These are phyloP conservation scores for Apantesis nais DNA, from an alignment of 2,888 invertebrate species.

Conservation along the genomic window DNA sequence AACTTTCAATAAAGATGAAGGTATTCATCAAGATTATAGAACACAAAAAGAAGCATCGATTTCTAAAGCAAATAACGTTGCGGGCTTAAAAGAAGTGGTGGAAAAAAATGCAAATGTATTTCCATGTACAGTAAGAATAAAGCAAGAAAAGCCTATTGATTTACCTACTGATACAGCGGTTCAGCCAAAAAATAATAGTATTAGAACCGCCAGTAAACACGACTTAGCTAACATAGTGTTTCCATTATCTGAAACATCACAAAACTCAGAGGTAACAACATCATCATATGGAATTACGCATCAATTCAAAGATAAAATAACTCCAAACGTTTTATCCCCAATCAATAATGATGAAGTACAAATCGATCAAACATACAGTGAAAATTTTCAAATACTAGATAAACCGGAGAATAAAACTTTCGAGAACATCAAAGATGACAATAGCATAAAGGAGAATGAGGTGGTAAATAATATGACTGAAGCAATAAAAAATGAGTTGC, in stretches of 20 bases:
- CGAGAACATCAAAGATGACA: background rate
- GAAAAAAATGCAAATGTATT: background rate
- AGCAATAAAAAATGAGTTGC: background rate
- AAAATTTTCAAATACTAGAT: background rate
- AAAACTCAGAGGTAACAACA: background rate
- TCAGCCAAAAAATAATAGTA: conserved; percentile 3
- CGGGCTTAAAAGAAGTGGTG: background rate
- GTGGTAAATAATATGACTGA: background rate
- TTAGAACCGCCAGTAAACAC: conserved; percentile 2
- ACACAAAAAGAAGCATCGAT: conserved; percentile 25
- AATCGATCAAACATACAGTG: background rate
- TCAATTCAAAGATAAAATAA: background rate
- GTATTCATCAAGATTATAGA: conserved; percentile 27
- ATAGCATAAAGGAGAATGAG: background rate
- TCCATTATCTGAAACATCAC: background rate
- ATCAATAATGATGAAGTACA: background rate
- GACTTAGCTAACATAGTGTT: background rate
- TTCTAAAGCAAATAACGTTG: background rate
- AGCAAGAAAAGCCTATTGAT: background rate
- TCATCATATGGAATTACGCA: background rate
- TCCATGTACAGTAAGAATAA: background rate
- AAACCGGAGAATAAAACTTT: background rate
- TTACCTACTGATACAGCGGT: background rate
- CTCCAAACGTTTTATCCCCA: background rate
- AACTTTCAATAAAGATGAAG: conserved; percentile 55